phyloP scores from a whole-genome alignment of 2,113 vertebrate species.

The Edolisoma coerulescens region DNA sequence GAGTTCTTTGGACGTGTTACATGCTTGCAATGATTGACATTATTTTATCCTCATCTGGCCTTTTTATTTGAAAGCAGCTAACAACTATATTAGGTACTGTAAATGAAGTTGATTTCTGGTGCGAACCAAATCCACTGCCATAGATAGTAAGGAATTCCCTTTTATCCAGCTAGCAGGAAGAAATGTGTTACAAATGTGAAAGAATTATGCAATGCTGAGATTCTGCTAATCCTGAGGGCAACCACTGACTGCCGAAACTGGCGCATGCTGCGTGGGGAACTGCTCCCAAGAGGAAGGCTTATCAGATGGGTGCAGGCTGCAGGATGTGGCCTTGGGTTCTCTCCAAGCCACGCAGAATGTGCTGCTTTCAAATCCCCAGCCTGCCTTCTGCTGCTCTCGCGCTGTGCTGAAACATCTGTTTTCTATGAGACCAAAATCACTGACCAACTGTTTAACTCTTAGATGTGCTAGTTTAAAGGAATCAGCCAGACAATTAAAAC shows the following conservation, averaged over 20 bases:
- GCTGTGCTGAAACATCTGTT: constrained; percentile 38
- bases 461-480: neutral
- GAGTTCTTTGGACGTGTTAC: neutral
- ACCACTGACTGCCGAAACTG: neutral
- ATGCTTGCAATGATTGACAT: neutral
- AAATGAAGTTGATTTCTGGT: neutral
- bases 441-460: neutral
- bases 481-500: neutral
- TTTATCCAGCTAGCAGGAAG: neutral
- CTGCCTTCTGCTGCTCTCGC: neutral
- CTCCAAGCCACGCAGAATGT: constrained; percentile 15
- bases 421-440: constrained; percentile 14
- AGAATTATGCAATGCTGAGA: constrained; percentile 6
- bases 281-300: neutral
- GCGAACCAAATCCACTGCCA: neutral
- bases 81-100: neutral
- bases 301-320: neutral
- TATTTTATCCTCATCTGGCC: neutral
- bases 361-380: neutral
- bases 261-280: neutral
- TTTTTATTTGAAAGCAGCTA: neutral
- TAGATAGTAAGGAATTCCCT: neutral
- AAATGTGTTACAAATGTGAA: neutral
- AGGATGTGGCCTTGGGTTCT: neutral
- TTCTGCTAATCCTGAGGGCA: neutral